Evolutionary conservation across 2,113 vertebrate genomes (phyloP), one percentile per base, ranked within the genome.

Genomic region (Agapornis roseicollis): DNA sequence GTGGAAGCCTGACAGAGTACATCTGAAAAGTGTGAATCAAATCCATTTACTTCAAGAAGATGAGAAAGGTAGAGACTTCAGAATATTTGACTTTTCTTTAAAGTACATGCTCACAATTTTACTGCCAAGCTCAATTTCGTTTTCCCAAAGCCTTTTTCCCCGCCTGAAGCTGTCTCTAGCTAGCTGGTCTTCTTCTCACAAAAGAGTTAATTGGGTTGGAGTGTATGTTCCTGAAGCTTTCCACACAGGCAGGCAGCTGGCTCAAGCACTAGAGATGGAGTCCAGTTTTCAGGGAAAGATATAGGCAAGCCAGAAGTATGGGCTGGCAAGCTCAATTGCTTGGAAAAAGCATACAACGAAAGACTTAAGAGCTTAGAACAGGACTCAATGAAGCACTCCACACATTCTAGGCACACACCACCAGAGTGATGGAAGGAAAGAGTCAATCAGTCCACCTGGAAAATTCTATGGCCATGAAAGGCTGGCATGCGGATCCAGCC

Each of bases 241-340:
- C 79, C 78, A 37, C 71, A 70, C 49, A 85, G 87, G 70, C 77
- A 63, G 70, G 87, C 94, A 91, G 93, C 85, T 94, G 95, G 95
- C 93, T 82, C 71, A 63, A 17, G 81, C 71, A 15, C 84, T 23
- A 37, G 8, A 85, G 46, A 85, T 24, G 1, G 22, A 78, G 88
- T 73, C 94, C 94, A 93, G 93, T 73, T 95, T 91, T 90, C 88
- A 93, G 82, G 65, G 82, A 44, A 66, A 91, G 85, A 91, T 85
- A 91, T 29, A 94, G 90, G 76, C 95, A 94, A 91, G 93, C 90
- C 94, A 96, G 89, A 74, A 96, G 83, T 79, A 96, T 76, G 89
- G 95, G 89, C 93, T 95, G 93, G 93, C 96, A 96, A 77, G 91
- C 79, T 64, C 53, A 22, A 68, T 12, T 11, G 82, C 52, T 90